Base-by-base conservation (phyloP, 2,888 invertebrate species). In the Oasisia sp. region DNA sequence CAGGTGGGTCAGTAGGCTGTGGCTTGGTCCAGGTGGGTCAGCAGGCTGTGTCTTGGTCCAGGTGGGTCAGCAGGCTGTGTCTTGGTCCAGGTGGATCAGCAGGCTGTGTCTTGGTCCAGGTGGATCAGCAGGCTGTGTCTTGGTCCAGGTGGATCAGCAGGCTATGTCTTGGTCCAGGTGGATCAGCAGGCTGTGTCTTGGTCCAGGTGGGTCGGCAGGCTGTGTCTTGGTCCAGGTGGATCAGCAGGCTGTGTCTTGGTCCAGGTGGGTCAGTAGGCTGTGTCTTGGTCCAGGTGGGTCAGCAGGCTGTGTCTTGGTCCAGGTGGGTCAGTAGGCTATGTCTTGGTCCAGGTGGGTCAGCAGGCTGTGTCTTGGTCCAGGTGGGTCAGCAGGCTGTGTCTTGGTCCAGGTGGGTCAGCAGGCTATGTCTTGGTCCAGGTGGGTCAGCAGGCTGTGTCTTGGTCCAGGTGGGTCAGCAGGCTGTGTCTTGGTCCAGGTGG, bases 301-400 rank as follows among this genome's bases (percentile, higher is more conserved):
- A 89, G 89, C n/a, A n/a, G 98, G 0, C 95, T 98, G 89, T 97
- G 98, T 0, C 96, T 98, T 32, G 98, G 98, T 0, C 98, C 98
- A 32, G 98, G 96, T 96, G 92, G 89, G 93, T 90, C 89, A 89
- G 89, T n/a, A n/a, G 98, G 0, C 95, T 98, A 89, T 97, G 98
- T 0, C 96, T 98, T 32, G 98, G 98, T 0, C 98, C 98, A 32
- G 98, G 96, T 96, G 92, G 89, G 93, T 90, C 89, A 89, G 89
- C n/a, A n/a, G 98, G 0, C 95, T 98, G 89, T 97, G 98, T 0
- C 96, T 98, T 32, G 98, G 98, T 0, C 98, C 98, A 32, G 98
- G 96, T 96, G 92, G 89, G 93, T 90, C 89, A 89, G 89, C n/a
- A n/a, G 98, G 0, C 95, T 98, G 89, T 97, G 98, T 0, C 96